Base-by-base conservation (phyloP, 2,888 invertebrate genomes). In the Junonia oenone region DNA sequence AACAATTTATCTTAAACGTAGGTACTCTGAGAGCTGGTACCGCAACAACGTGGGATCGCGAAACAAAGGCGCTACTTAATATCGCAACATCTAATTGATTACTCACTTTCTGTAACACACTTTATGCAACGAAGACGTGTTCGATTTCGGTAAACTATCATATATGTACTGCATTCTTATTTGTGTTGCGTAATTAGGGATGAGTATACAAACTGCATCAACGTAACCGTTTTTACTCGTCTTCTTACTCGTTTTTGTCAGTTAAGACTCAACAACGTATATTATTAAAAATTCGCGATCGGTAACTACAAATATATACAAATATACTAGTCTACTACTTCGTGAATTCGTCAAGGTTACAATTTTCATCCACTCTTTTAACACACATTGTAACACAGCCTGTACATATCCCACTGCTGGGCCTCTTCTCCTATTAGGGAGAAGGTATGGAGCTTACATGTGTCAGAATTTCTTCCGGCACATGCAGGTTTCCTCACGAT, bases 51-150 rank as follows among this genome's bases (percentile, higher is more conserved):
- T 77, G 77, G 69, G 78, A 76, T 68, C 68, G 65, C 62, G 62
- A 72, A 76, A 80, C 81, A 81, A 83, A 79, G 75, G 61, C 61
- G 63, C 72, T 70, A 72, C 66, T 2, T 22, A 22, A 5, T 66
- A 62, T 67, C 59, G 63, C 63, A 68, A 55, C 61, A 45, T 62
- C 77, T 82, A 83, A 83, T 83, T 81, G 81, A 77, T 81, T 77
- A 76, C 72, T 83, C 76, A 76, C 72, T 75, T 69, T 72, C 70
- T 68, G 68, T 68, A 40, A 31, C 66, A 69, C 63, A 72, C 62
- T 75, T 73, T 71, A 61, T 57, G 60, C 58, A 65, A 51, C 47
- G 52, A 47, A 52, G 11, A 49, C 48, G 43, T 46, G 46, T 38
- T 51, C 54, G 46, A 45, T 59, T 64, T 59, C 51, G 51, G 55